phyloP scores from a whole-genome alignment of 2,113 vertebrate genomes.

The Cromileptes altivelis region DNA sequence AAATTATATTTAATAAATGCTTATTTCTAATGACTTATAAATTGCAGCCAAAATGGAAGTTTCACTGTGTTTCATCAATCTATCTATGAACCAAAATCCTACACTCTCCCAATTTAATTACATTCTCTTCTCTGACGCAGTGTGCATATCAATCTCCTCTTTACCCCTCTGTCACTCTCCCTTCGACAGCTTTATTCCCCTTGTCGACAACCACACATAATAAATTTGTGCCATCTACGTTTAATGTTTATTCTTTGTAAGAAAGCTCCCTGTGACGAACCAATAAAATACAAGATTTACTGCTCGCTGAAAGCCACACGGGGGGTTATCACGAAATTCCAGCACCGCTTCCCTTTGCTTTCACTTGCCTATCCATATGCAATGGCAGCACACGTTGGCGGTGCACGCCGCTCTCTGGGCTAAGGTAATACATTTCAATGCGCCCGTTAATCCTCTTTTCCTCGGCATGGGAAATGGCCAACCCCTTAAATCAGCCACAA shows the following conservation, averaged over 20 bases:
- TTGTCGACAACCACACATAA: slow-evolving; percentile 54
- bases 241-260: slow-evolving; percentile 77
- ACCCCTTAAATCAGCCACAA: slow-evolving; percentile 76
- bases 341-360: slow-evolving; percentile 52
- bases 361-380: slow-evolving; percentile 35
- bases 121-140: slow-evolving; percentile 54
- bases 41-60: neutral
- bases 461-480: slow-evolving; percentile 64
- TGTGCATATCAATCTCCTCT: slow-evolving; percentile 58
- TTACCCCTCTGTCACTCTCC: slow-evolving; percentile 51
- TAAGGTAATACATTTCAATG: slow-evolving; percentile 71
- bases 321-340: slow-evolving; percentile 76
- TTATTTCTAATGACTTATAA: neutral
- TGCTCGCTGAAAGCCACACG: slow-evolving; percentile 56
- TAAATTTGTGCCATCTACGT: slow-evolving; percentile 74
- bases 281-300: slow-evolving; percentile 75
- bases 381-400: slow-evolving; percentile 33
- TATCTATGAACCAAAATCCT: neutral
- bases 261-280: slow-evolving; percentile 62
- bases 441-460: slow-evolving; percentile 68
- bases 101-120: slow-evolving; percentile 64
- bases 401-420: slow-evolving; percentile 36
- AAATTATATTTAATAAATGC: neutral
- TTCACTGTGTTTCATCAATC: neutral
- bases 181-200: slow-evolving; percentile 72